Evolutionary conservation across 2,888 invertebrate species (phyloP).

Genomic region (Andrena haemorrhoa): DNA sequence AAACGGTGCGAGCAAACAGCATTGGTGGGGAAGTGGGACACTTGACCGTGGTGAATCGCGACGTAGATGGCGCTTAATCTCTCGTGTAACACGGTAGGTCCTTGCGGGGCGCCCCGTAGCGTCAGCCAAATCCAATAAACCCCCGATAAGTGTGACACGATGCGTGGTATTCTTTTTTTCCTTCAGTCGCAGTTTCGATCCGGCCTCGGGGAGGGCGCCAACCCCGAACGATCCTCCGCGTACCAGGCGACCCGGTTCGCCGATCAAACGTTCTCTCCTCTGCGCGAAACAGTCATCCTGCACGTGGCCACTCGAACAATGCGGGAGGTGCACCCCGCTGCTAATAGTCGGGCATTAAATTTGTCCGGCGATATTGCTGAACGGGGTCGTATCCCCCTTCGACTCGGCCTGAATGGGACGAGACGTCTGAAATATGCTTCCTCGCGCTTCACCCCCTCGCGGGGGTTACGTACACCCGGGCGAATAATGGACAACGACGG

Average conservation of each 20-base stretch:
- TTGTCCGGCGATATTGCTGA: slow-evolving; percentile 83
- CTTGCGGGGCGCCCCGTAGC: slow-evolving; percentile 62
- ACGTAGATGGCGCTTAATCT: slow-evolving; percentile 80
- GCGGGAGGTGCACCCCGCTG: slow-evolving; percentile 76
- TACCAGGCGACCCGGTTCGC: slow-evolving; percentile 23
- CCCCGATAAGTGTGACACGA: slow-evolving; percentile 80
- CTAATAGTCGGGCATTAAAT: slow-evolving; percentile 84
- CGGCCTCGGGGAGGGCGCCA: neutral
- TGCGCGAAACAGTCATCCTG: slow-evolving; percentile 65
- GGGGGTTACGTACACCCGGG: slow-evolving; percentile 39
- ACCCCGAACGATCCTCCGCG: slow-evolving; percentile 9
- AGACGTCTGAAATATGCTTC: slow-evolving; percentile 68
- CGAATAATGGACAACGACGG: slow-evolving; percentile 39
- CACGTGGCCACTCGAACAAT: slow-evolving; percentile 82
- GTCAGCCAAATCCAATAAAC: slow-evolving; percentile 82
- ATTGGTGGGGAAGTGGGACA: slow-evolving; percentile 63
- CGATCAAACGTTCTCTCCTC: slow-evolving; percentile 66
- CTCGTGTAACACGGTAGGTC: slow-evolving; percentile 83
- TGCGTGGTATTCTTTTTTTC: slow-evolving; percentile 64
- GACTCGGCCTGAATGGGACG: slow-evolving; percentile 58
- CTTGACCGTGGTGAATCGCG: slow-evolving; percentile 79
- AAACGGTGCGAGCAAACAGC: slow-evolving; percentile 30
- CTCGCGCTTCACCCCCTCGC: slow-evolving; percentile 37
- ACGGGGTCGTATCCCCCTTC: slow-evolving; percentile 67
- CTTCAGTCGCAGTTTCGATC: neutral